Evolutionary conservation across 2,888 invertebrate species (phyloP), one percentile per base, ranked within the genome.

Genomic region (Prostheceraeus crozeri): DNA sequence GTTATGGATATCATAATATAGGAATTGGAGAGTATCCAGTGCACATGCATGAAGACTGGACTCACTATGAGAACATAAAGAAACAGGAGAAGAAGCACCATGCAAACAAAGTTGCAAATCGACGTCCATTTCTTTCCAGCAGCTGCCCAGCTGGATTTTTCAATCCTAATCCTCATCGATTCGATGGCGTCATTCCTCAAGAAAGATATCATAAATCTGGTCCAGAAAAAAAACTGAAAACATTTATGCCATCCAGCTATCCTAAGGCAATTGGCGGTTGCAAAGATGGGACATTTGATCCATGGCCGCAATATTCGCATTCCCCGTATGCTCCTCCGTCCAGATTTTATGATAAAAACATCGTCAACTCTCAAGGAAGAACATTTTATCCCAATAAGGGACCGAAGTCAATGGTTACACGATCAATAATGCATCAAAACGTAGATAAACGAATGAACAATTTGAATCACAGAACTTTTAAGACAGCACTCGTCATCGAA

Each of bases 1-100:
- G 76, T 40, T 76, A 68, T 70, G 76, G 76, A 72, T 76, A 55
- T 23, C 21, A 19, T 14, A 36, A 55, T 51, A 36, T 55, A 2
- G 23, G 33, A 21, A 23, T 55, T n/a, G 36, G 36, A 36, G 21
- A 31, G 4, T 55, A 55, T 55, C 55, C 55, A 4, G 55, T 36
- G 36, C 21, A 40, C 21, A 14, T 23, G 14, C n/a, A 23, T 40
- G 8, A 40, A 40, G 19, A 14, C 6, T 40, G 6, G 14, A 40
- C 40, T 10, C 6, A 23, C n/a, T 8, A 14, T 19, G 4, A 6
- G 4, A 10, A 6, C 21, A 19, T 33, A n/a, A n/a, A 10, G n/a
- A n/a, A 14, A 19, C n/a, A 40, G n/a, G 40, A 40, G 19, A 40
- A 40, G 14, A 23, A 14, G 4, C 16, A 6, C 6, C 40, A 40